Base-by-base conservation (phyloP, 2,888 invertebrate species). In the Athalia rosae region DNA sequence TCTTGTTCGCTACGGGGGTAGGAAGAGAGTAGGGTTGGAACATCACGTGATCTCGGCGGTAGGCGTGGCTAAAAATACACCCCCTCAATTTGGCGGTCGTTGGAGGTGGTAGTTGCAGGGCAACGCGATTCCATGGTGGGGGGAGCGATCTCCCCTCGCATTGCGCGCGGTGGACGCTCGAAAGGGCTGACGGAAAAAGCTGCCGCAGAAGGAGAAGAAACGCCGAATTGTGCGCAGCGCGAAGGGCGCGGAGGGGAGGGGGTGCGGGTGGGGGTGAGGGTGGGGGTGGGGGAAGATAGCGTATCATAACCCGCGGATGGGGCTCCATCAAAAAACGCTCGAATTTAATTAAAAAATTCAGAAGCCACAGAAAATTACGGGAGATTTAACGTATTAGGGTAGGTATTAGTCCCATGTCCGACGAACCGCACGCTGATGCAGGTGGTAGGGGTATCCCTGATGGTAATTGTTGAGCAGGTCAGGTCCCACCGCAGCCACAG, bases 331-430 rank as follows among this genome's bases (percentile, higher is more conserved):
- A 85, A 83, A 82, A 86, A 84, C 82, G 82, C 82, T 85, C 81
- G 81, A 80, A 80, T 83, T 84, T 84, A 83, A 84, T 86, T 85
- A 84, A 83, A 86, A 86, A 86, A 86, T 84, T 84, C 83, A 80
- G 81, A 81, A 81, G 84, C 84, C 69, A 79, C 79, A 79, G 80
- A 79, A 79, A 80, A 81, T 79, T 77, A 80, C 77, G 50, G 76
- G 77, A 58, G 78, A 78, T 76, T 80, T 78, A 79, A 77, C 76
- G 58, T 79, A 71, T 71, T 71, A 71, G 71, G 71, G 56, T 56
- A 13, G 71, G 71, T 71, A 71, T 71, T 56, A 71, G 71, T 58
- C 71, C 58, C 71, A 45, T 71, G 71, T 71, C 71, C 71, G 50
- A 50, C 58, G 71, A 56, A 13, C 13, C 71, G 45, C 45, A 13